Evolutionary conservation across 2,888 invertebrate species (phyloP).

Genomic region (Uloborus plumipes): DNA sequence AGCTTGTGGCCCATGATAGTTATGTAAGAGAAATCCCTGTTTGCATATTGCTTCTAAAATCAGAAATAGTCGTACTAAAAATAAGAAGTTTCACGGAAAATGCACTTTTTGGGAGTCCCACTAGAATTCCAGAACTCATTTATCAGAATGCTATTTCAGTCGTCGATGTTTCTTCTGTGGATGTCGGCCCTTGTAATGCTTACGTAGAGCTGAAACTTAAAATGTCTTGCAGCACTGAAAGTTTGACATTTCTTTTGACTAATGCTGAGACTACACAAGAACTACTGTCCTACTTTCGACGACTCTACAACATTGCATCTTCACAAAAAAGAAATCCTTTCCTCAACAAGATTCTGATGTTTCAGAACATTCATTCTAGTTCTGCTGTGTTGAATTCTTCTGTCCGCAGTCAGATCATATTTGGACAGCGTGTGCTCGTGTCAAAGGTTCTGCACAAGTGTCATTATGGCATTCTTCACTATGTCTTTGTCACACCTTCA

Average conservation of each 20-base stretch:
- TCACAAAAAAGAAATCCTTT: conserved; percentile 35
- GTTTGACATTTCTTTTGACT: conserved; percentile 20
- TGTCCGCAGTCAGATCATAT: conserved; percentile 38
- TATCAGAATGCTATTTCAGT: conserved; percentile 14
- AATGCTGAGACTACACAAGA: conserved; percentile 13
- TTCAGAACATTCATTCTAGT: conserved; percentile 25
- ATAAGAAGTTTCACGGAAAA: conserved; percentile 24
- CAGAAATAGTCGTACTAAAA: conserved; percentile 31
- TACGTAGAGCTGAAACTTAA: conserved; percentile 34
- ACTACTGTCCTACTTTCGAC: conserved; percentile 12
- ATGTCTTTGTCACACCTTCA: conserved; percentile 48
- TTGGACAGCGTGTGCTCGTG: conserved; percentile 42
- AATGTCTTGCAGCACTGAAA: conserved; percentile 3
- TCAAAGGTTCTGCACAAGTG: conserved; percentile 47
- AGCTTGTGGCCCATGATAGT: conserved; percentile 7
- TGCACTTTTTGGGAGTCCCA: neutral
- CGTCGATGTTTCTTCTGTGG: conserved; percentile 20
- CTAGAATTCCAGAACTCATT: conserved; percentile 18
- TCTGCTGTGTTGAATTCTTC: conserved; percentile 2
- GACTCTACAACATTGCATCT: conserved; percentile 19
- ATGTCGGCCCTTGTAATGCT: conserved; percentile 39
- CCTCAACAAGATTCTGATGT: conserved; percentile 19
- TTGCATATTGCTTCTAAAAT: conserved; percentile 23
- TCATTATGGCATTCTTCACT: conserved; percentile 44
- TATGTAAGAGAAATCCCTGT: conserved; percentile 33